Conservation (phyloP, 2,113 vertebrate genomes). For the Lophotis ruficrista region DNA sequence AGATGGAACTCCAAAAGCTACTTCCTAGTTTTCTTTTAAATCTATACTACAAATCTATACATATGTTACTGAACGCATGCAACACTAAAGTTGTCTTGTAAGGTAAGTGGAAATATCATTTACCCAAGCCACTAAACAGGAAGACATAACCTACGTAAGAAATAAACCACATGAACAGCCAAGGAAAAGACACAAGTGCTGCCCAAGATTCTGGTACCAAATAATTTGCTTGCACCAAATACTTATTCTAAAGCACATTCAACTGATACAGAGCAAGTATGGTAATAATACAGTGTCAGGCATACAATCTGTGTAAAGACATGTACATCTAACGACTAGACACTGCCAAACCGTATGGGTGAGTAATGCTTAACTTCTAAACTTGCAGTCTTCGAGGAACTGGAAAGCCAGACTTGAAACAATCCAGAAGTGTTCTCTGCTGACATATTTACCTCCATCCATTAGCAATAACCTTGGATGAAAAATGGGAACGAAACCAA, state of each 20-base stretch:
- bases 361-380: neutral
- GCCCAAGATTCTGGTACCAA: neutral
- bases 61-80: neutral
- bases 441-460: neutral
- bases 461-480: neutral
- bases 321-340: neutral
- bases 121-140: neutral
- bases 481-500: conserved; percentile 24
- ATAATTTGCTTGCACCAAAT: neutral
- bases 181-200: neutral
- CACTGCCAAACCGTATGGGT: neutral
- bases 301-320: neutral
- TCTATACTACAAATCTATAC: neutral
- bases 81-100: neutral
- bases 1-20: neutral
- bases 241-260: neutral
- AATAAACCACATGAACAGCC: neutral
- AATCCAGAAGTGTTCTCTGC: neutral
- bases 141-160: neutral
- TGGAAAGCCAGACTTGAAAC: neutral
- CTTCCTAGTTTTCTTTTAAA: neutral
- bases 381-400: neutral
- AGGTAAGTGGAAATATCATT: neutral
- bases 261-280: neutral
- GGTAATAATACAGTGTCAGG: neutral